phyloP scores from a whole-genome alignment of 2,888 invertebrate genomes.

The Catocala nupta region DNA sequence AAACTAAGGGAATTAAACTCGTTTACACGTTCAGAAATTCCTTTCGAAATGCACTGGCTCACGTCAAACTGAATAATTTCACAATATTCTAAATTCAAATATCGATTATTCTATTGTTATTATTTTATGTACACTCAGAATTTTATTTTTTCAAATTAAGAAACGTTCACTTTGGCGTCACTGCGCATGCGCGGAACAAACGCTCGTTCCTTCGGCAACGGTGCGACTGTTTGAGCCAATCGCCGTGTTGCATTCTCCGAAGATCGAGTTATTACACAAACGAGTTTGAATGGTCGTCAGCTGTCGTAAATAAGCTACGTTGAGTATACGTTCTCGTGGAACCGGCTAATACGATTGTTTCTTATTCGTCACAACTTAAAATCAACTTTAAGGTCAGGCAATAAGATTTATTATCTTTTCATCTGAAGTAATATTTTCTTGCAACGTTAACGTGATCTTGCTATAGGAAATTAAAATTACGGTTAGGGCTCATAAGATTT shows the following conservation, averaged over 20 bases:
- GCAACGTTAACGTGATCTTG: slow-evolving; percentile 28
- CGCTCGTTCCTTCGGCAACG: slow-evolving; percentile 48
- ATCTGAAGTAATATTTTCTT: slow-evolving; percentile 28
- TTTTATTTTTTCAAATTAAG: slow-evolving; percentile 41
- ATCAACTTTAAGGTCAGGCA: slow-evolving; percentile 26
- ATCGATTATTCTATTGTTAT: slow-evolving; percentile 29
- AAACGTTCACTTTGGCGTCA: slow-evolving; percentile 55
- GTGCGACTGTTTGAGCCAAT: slow-evolving; percentile 70
- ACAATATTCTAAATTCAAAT: slow-evolving; percentile 34
- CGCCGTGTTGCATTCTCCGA: slow-evolving; percentile 74
- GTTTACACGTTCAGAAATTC: slow-evolving; percentile 63
- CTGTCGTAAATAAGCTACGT: slow-evolving; percentile 59
- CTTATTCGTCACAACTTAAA: slow-evolving; percentile 38
- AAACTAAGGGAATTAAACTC: slow-evolving; percentile 52
- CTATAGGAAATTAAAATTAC: slow-evolving; percentile 39
- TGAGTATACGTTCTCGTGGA: slow-evolving; percentile 58
- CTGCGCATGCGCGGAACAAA: slow-evolving; percentile 64
- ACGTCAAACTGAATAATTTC: slow-evolving; percentile 31
- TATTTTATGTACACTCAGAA: slow-evolving; percentile 42
- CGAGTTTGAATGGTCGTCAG: slow-evolving; percentile 66
- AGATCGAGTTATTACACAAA: slow-evolving; percentile 69
- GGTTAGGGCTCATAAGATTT: slow-evolving; percentile 12
- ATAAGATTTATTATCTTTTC: slow-evolving; percentile 52
- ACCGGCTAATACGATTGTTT: slow-evolving; percentile 62
- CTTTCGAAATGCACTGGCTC: slow-evolving; percentile 46